These are phyloP conservation scores for Vanessa tameamea DNA, from an alignment of 1,140 invertebrate genomes.

Conservation along the genomic window DNA sequence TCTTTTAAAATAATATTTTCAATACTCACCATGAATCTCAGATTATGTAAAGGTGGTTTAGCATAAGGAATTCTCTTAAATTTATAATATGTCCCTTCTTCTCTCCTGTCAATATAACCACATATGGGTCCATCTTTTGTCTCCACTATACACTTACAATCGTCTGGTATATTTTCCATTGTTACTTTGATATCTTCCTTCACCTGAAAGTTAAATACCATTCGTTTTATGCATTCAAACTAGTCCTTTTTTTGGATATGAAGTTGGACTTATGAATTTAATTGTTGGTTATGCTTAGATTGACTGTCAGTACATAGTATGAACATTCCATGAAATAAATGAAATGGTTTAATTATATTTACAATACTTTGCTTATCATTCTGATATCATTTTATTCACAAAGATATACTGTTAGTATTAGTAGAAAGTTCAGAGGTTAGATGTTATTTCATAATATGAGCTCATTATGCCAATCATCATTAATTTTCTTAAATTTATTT, in stretches of 20 bases:
- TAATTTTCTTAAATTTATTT: background rate
- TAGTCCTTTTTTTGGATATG: no score
- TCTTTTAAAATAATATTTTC: slow-evolving; percentile 1
- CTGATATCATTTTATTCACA: no score
- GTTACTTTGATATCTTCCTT: background rate
- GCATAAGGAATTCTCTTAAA: slow-evolving; percentile 85
- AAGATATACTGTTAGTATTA: no score
- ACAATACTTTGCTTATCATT: no score
- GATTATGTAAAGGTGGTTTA: slow-evolving; percentile 79
- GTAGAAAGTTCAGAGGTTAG: background rate
- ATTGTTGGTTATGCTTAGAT: no score
- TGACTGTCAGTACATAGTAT: no score
- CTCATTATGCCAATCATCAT: background rate
- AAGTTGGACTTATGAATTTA: no score
- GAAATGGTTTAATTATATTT: no score
- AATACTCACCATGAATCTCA: slow-evolving; percentile 81
- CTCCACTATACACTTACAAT: slow-evolving; percentile 47
- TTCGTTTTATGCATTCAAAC: background rate
- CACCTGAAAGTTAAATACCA: background rate
- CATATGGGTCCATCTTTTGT: slow-evolving; percentile 58
- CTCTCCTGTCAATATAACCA: slow-evolving; percentile 55
- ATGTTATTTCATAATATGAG: background rate
- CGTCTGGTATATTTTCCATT: slow-evolving; percentile 42
- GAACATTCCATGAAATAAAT: no score
- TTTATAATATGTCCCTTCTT: slow-evolving; percentile 65